Evolutionary conservation across 2,888 invertebrate species (phyloP).

Genomic region (Archips xylosteana): DNA sequence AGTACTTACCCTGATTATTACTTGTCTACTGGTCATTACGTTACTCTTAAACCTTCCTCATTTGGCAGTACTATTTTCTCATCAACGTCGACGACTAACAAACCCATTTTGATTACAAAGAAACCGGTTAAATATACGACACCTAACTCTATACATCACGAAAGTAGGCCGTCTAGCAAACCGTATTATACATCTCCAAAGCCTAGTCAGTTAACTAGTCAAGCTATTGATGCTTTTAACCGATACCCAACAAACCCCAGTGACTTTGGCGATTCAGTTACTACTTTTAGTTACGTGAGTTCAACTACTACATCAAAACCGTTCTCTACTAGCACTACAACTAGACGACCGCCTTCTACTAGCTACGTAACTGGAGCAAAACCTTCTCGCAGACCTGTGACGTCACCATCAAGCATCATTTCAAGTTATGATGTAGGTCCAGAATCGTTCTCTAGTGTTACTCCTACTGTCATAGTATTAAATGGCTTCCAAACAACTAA

Average conservation of each 20-base stretch:
- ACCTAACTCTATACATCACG: slow-evolving; percentile 64
- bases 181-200: slow-evolving; percentile 68
- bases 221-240: slow-evolving; percentile 77
- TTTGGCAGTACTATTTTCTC: slow-evolving; percentile 44
- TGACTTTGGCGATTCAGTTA: slow-evolving; percentile 71
- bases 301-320: slow-evolving; percentile 68
- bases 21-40: slow-evolving; percentile 74
- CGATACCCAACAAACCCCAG: slow-evolving; percentile 76
- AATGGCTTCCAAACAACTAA: slow-evolving; percentile 67
- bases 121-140: slow-evolving; percentile 67
- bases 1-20: slow-evolving; percentile 67
- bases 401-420: slow-evolving; percentile 57
- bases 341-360: slow-evolving; percentile 73
- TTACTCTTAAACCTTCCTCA: slow-evolving; percentile 73
- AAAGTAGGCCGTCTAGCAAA: slow-evolving; percentile 59
- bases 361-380: slow-evolving; percentile 79
- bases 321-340: slow-evolving; percentile 60
- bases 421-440: slow-evolving; percentile 68
- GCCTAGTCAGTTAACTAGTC: slow-evolving; percentile 77
- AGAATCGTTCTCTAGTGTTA: slow-evolving; percentile 78
- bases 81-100: slow-evolving; percentile 51
- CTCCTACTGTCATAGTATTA: slow-evolving; percentile 79
- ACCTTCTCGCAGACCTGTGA: slow-evolving; percentile 80
- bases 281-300: slow-evolving; percentile 74
- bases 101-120: slow-evolving; percentile 58